Evolutionary conservation across 2,797 vertebrate genomes (phyloP).

Genomic region (Sparus aurata): DNA sequence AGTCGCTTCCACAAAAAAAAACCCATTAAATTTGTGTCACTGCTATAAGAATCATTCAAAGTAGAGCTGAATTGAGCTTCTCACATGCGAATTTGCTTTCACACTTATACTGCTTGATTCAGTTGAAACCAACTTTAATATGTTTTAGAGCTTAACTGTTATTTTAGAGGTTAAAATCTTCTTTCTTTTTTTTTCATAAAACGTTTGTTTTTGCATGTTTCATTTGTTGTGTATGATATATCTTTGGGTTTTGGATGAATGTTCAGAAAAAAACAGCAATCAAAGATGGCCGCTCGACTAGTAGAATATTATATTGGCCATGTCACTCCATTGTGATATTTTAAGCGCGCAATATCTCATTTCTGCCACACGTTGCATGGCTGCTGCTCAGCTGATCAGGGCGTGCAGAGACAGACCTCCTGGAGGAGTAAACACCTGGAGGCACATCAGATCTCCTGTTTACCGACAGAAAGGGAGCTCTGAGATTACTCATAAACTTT

Average conservation of each 20-base stretch:
- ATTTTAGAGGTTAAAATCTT: too few relatives aligned
- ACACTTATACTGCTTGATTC: background rate
- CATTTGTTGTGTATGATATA: background rate
- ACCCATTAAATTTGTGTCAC: background rate
- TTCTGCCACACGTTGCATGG: too few relatives aligned
- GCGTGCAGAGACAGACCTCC: too few relatives aligned
- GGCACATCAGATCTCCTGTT: too few relatives aligned
- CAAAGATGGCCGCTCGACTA: background rate
- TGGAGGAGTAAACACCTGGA: too few relatives aligned
- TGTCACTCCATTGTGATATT: background rate
- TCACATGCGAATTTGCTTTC: too few relatives aligned
- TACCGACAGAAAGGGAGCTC: too few relatives aligned
- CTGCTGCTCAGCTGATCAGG: too few relatives aligned
- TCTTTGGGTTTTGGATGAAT: background rate
- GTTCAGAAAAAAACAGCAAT: background rate
- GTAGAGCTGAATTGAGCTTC: background rate
- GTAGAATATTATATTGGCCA: background rate
- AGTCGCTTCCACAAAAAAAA: background rate
- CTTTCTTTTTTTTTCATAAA: too few relatives aligned
- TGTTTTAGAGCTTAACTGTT: background rate
- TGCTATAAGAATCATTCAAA: background rate
- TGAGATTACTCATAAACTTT: too few relatives aligned
- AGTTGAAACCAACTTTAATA: background rate
- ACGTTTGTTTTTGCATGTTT: background rate
- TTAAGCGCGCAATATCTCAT: too few relatives aligned